Evolutionary conservation across 2,888 invertebrate species (phyloP).

Genomic region (Orchesellides sinensis): DNA sequence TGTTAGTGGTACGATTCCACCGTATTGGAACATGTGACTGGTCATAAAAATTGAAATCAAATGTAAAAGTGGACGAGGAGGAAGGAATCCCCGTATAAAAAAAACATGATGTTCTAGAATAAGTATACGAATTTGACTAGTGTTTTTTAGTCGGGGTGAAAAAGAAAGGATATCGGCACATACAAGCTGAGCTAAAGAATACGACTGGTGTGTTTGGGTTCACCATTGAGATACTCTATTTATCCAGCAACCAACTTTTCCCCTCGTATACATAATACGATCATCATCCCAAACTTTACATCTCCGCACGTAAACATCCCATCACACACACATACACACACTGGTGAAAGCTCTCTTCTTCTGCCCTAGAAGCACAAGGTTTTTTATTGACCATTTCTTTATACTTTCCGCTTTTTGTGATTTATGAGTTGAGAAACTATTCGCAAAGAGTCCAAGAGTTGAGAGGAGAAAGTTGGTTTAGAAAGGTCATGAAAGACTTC

Average conservation of each 20-base stretch:
- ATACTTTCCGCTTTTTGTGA: constrained; percentile 68
- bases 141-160: too few species aligned
- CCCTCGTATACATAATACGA: constrained; percentile 7
- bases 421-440: constrained; percentile 65
- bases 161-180: too few species aligned
- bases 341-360: constrained; percentile 1
- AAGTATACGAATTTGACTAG: too few species aligned
- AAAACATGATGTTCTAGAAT: too few species aligned
- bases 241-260: too few species aligned
- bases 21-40: not conserved
- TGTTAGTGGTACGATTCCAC: too few species aligned
- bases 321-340: too few species aligned
- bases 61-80: constrained; percentile 6
- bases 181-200: too few species aligned
- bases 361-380: not conserved
- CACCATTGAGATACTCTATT: too few species aligned
- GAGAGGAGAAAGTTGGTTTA: not conserved
- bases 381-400: constrained; percentile 55
- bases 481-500: constrained; percentile 46
- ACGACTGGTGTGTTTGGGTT: too few species aligned
- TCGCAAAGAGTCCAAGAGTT: constrained; percentile 13
- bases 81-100: too few species aligned
- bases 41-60: constrained; percentile 44
- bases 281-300: constrained; percentile 54
- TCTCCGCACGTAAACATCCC: constrained; percentile 55